phyloP scores from a whole-genome alignment of 37 sponge, comb jelly and placozoan species.

The Oopsacas minuta region DNA sequence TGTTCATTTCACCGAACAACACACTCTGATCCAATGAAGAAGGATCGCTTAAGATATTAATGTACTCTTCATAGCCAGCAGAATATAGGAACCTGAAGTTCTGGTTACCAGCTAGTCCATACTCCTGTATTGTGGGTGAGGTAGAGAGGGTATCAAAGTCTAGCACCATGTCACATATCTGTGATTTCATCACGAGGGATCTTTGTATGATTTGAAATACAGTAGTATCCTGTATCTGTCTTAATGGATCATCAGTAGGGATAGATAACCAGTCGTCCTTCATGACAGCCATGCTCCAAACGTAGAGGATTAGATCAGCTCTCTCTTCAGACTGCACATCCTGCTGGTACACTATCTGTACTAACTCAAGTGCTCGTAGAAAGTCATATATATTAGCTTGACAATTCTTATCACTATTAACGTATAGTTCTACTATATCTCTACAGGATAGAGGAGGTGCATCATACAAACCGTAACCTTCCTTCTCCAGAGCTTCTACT shows the following conservation, averaged over 20 bases:
- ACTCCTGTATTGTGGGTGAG: slow-evolving; percentile 11
- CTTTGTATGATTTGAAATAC: slow-evolving; percentile 33
- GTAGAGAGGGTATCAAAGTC: slow-evolving; percentile 12
- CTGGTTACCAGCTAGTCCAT: slow-evolving; percentile 4
- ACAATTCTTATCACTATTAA: slow-evolving; percentile 31
- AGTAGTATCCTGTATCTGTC: slow-evolving; percentile 39
- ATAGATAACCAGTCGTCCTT: slow-evolving; percentile 45
- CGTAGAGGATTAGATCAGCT: slow-evolving; percentile 24
- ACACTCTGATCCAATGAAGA: background rate
- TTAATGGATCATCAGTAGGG: slow-evolving; percentile 41
- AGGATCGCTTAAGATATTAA: background rate
- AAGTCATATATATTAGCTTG: slow-evolving; percentile 27
- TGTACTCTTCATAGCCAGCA: background rate
- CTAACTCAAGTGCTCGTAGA: slow-evolving; percentile 44
- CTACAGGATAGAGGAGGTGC: slow-evolving; percentile 34
- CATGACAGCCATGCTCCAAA: slow-evolving; percentile 49
- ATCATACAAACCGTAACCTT: background rate
- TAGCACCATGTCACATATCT: background rate
- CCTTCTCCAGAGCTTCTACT: slow-evolving; percentile 22
- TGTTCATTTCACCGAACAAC: background rate
- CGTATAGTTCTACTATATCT: slow-evolving; percentile 36
- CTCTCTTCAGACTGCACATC: slow-evolving; percentile 3
- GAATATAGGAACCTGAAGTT: slow-evolving; percentile 10
- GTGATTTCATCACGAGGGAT: background rate
- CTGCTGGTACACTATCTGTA: slow-evolving; percentile 23